These are phyloP conservation scores for Lamproptera curius DNA, from an alignment of 2,888 invertebrate species.

Conservation along the genomic window DNA sequence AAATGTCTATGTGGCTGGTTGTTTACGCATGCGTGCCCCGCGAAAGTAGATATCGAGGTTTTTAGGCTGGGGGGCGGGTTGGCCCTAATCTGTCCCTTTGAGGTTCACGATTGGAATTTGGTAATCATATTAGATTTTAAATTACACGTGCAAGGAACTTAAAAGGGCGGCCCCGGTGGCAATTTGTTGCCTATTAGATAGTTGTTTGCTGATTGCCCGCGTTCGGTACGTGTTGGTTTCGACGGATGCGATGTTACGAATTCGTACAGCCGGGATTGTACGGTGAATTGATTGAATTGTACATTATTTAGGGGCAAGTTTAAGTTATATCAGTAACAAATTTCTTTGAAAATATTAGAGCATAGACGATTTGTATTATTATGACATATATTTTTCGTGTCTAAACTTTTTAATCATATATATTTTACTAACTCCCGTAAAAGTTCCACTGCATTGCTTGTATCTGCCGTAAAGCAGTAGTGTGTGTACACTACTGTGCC, in stretches of 20 bases:
- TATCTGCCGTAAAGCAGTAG: no score
- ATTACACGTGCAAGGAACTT: slow-evolving; percentile 70
- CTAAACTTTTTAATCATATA: no score
- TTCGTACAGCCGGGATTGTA: slow-evolving; percentile 18
- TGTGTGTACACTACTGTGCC: no score
- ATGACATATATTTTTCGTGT: no score
- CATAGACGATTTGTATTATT: no score
- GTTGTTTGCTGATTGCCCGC: slow-evolving; percentile 36
- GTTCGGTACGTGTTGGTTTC: no score
- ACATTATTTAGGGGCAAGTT: no score
- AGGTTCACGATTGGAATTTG: slow-evolving; percentile 74
- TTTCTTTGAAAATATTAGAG: no score
- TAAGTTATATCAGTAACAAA: no score
- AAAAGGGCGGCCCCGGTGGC: slow-evolving; percentile 49
- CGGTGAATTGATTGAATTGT: slow-evolving; percentile 24
- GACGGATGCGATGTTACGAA: no score
- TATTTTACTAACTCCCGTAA: no score
- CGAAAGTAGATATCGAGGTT: slow-evolving; percentile 74
- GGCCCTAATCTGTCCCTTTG: slow-evolving; percentile 77
- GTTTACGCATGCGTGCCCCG: slow-evolving; percentile 73
- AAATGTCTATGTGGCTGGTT: slow-evolving; percentile 63
- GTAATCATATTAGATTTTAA: slow-evolving; percentile 78
- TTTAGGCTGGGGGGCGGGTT: slow-evolving; percentile 56
- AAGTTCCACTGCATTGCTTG: no score
- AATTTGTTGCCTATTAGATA: slow-evolving; percentile 70